Evolutionary conservation across 2,888 invertebrate species (phyloP).

Genomic region (Drosophila borborema): DNA sequence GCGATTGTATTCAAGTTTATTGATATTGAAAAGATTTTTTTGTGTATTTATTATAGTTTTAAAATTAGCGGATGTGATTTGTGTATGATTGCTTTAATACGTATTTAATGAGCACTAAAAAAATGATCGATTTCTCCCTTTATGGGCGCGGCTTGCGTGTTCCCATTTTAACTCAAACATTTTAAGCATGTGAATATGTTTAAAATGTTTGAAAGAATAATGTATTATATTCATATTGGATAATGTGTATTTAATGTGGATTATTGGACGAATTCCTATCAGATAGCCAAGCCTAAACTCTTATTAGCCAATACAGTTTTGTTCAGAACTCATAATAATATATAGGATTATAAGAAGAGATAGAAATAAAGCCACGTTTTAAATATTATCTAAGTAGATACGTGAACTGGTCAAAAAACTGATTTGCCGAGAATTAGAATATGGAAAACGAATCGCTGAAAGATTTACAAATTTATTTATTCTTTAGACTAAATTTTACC

Average conservation of each 20-base stretch:
- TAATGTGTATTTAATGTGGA: neutral
- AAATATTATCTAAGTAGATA: neutral
- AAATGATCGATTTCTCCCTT: neutral
- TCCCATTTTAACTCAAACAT: neutral
- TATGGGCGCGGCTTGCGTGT: neutral
- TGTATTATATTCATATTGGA: neutral
- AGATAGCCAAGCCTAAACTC: too few species aligned
- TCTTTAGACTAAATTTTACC: neutral
- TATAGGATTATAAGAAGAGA: neutral
- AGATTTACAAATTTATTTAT: neutral
- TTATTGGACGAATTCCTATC: neutral
- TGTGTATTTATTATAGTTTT: neutral
- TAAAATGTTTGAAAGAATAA: neutral
- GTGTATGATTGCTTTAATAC: slow-evolving; percentile 3
- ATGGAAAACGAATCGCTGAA: neutral
- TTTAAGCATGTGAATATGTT: neutral
- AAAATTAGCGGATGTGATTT: slow-evolving; percentile 8
- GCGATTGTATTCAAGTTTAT: neutral
- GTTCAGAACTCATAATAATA: neutral
- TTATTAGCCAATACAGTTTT: too few species aligned
- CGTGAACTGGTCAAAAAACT: neutral
- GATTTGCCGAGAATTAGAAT: neutral
- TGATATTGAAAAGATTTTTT: neutral
- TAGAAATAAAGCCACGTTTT: neutral
- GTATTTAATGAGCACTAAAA: slow-evolving; percentile 2